A percentile compares a stretch with the other conserved stretches of the same genome.
Conservation (phyloP, 2,888 invertebrate species). For the Alviniconcha strummeri region DNA sequence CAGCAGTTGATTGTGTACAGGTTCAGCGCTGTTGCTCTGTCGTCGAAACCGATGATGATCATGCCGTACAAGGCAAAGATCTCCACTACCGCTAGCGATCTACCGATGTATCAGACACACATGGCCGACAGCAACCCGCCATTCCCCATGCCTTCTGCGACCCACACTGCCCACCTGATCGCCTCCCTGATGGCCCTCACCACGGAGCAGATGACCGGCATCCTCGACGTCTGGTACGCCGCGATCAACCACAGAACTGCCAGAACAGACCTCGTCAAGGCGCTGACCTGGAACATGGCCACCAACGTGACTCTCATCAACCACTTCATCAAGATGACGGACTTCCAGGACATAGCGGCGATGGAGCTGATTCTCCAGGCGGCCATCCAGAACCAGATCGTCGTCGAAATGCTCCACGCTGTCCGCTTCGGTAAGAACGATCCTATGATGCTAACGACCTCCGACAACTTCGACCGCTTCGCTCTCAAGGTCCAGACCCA, state of each 20-base stretch:
- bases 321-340: background rate
- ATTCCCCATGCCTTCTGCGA: too few relatives aligned
- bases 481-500: conserved; percentile 21
- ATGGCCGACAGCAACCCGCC: too few relatives aligned
- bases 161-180: background rate
- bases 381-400: conserved; percentile 7
- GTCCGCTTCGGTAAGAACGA: background rate
- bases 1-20: too few relatives aligned
- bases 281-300: background rate
- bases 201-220: background rate
- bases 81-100: too few relatives aligned
- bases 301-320: background rate
- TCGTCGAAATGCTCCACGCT: background rate
- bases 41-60: too few relatives aligned
- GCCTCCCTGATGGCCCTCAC: background rate
- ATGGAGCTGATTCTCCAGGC: background rate
- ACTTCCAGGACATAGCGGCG: background rate
- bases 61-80: too few relatives aligned
- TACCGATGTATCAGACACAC: too few relatives aligned
- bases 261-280: background rate
- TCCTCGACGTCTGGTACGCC: background rate
- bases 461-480: background rate
- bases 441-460: background rate
- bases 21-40: too few relatives aligned
- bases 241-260: background rate